Evolutionary conservation across 2,113 vertebrate genomes (phyloP).

Genomic region (Gadus chalcogrammus): DNA sequence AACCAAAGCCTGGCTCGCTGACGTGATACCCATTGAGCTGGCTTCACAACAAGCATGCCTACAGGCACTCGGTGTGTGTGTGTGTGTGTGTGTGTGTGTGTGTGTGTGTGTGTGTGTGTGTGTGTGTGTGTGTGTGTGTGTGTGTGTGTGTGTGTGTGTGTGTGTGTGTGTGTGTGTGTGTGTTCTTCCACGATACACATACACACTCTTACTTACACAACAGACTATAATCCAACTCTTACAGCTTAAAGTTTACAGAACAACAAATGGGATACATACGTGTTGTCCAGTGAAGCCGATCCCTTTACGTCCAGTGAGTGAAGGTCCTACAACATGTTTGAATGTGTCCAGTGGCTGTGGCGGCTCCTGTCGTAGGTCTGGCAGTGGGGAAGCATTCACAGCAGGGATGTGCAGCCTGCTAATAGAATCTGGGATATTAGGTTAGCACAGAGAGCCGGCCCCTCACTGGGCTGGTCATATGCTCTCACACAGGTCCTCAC

Average conservation of each 20-base stretch:
- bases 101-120: no score
- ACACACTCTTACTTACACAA: no score
- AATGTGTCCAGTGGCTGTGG: slow-evolving; percentile 7
- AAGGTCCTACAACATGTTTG: slow-evolving; percentile 31
- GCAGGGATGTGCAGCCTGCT: slow-evolving; percentile 22
- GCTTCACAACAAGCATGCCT: no score
- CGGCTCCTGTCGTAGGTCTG: slow-evolving; percentile 2
- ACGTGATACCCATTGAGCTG: no score
- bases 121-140: no score
- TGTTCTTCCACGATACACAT: no score
- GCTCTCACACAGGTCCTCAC: slow-evolving; percentile 42
- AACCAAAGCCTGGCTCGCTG: no score
- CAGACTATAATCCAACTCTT: background rate
- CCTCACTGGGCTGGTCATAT: slow-evolving; percentile 47
- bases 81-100: no score
- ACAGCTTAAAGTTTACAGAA: background rate
- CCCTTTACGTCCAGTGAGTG: background rate
- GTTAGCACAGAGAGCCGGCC: slow-evolving; percentile 54
- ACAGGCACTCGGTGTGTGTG: no score
- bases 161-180: no score
- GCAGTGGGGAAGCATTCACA: slow-evolving; percentile 8
- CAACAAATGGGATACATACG: background rate
- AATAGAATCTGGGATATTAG: slow-evolving; percentile 51
- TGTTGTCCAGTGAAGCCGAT: background rate
- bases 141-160: no score